These are phyloP conservation scores for Sialis fuliginosa DNA, from an alignment of 2,888 invertebrate species.

Conservation along the genomic window DNA sequence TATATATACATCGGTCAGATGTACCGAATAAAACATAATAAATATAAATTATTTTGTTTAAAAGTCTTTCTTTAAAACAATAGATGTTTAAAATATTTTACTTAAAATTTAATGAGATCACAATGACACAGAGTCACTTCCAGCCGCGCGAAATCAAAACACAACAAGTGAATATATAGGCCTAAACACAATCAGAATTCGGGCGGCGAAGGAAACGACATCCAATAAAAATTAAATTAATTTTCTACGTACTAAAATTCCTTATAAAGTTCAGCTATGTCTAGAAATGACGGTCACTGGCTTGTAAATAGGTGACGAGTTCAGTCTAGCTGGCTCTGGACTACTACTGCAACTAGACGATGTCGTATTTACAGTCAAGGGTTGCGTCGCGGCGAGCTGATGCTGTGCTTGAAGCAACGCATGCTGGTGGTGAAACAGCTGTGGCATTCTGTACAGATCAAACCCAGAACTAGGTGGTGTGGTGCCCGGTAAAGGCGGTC, in stretches of 20 bases:
- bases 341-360: conserved; percentile 30
- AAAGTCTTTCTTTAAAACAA: too few species aligned
- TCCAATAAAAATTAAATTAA: background rate
- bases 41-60: too few species aligned
- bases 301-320: conserved; percentile 18
- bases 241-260: too few species aligned
- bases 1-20: too few species aligned
- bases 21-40: too few species aligned
- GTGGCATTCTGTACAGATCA: conserved; percentile 30
- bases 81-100: too few species aligned
- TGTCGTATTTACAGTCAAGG: conserved; percentile 20
- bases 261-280: conserved; percentile 14
- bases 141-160: too few species aligned
- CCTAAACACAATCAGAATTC: background rate
- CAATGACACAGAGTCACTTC: too few species aligned
- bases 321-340: conserved; percentile 19
- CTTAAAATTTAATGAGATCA: too few species aligned
- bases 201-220: background rate
- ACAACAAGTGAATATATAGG: too few species aligned
- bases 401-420: conserved; percentile 21
- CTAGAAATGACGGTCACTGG: conserved; percentile 23
- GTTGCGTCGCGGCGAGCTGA: conserved; percentile 24
- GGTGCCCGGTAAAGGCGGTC: conserved; percentile 13
- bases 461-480: conserved; percentile 26
- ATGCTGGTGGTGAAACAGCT: conserved; percentile 28